Conservation (phyloP, 2,797 vertebrate species). For the Brachymystax lenok region DNA sequence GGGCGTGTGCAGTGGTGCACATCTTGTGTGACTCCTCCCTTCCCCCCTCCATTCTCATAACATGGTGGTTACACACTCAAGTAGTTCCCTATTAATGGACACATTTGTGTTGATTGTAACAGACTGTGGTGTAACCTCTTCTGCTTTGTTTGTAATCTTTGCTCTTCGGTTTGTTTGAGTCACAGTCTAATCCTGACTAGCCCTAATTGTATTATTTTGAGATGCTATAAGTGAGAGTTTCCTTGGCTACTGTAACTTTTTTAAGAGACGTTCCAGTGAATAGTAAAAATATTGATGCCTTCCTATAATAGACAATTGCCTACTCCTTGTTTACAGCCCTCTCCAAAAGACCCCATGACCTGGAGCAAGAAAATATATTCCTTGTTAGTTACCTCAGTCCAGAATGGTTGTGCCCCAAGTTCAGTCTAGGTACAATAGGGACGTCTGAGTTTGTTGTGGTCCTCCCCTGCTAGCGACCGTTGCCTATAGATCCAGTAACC, state of each 20-base stretch:
- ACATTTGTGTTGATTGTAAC: constrained; percentile 1
- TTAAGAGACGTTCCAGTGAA: not conserved
- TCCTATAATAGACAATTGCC: not conserved
- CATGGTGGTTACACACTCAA: constrained; percentile 32
- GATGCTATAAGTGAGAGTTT: not conserved
- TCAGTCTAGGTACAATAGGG: not conserved
- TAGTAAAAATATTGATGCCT: too few relatives aligned
- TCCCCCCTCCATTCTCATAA: constrained; percentile 60
- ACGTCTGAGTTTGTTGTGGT: not conserved
- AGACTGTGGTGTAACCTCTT: constrained; percentile 20
- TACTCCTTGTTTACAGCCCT: not conserved
- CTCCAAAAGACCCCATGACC: not conserved
- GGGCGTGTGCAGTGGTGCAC: constrained; percentile 39
- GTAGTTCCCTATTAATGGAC: constrained; percentile 2
- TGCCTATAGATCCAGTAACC: not conserved
- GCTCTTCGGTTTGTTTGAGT: constrained; percentile 20
- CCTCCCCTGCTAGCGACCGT: not conserved
- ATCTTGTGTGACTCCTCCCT: constrained; percentile 50
- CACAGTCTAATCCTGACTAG: not conserved
- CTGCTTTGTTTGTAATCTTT: not conserved
- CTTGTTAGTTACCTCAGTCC: not conserved
- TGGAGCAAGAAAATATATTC: not conserved
- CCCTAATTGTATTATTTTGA: not conserved
- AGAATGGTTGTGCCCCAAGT: not conserved
- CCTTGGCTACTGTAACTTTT: not conserved